These are phyloP conservation scores for Carettochelys insculpta DNA, from an alignment of 2,113 vertebrate species.

Conservation along the genomic window DNA sequence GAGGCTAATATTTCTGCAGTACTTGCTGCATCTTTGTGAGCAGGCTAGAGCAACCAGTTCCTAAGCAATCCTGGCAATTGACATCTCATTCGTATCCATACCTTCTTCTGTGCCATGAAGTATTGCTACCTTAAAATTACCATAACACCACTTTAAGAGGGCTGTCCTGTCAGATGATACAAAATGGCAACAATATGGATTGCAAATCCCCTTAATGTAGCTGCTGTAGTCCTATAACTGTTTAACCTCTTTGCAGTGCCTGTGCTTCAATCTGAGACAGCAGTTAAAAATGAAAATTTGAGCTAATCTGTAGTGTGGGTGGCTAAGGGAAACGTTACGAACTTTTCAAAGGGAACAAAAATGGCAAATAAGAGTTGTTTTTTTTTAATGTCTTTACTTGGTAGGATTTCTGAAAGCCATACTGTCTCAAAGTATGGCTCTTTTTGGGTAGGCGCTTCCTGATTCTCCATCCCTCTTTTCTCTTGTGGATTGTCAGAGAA, in stretches of 20 bases:
- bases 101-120: not conserved
- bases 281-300: not conserved
- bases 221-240: fast-evolving
- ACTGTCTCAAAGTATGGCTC: not conserved
- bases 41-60: not conserved
- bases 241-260: not conserved
- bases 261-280: too few species aligned
- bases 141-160: too few species aligned
- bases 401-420: not conserved
- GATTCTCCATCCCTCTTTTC: not conserved
- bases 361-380: too few species aligned
- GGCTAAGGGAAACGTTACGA: too few species aligned
- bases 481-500: not conserved
- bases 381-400: not conserved
- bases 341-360: too few species aligned
- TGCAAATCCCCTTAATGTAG: not conserved
- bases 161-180: fast-evolving
- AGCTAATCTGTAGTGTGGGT: too few species aligned
- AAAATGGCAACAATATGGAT: not conserved
- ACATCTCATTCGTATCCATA: not conserved
- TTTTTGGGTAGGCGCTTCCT: not conserved
- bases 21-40: not conserved
- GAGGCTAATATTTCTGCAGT: not conserved
- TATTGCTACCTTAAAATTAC: too few species aligned
- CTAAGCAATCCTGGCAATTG: not conserved